Evolutionary conservation across 2,797 vertebrate species (phyloP), one percentile per base, ranked within the genome.

Genomic region (Chaunax sp.): DNA sequence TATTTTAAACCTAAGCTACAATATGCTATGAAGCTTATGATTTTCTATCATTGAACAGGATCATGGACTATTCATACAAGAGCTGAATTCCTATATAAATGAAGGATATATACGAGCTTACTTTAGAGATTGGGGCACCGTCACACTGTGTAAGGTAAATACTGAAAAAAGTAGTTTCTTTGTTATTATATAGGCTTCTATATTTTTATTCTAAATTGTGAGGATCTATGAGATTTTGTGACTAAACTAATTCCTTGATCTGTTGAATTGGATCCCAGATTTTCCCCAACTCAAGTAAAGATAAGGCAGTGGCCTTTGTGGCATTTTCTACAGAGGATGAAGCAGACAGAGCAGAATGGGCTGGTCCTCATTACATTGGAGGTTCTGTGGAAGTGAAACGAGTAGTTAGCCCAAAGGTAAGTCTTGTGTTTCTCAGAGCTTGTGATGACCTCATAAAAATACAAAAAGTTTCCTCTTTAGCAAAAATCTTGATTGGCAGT

Each of bases 81-180:
- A 78, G 1, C 22, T 92, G 45, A 90, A 84, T 50, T 54, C 87
- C 10, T 43, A 40, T 28, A 15, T 92, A 50, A 88, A 75, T 61
- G 84, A 87, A 16, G 60, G 66, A 40, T 82, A 87, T n/a, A 0
- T 92, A 5, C 28, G 37, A 22, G 64, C 72, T 4, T 85, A 90
- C 69, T 92, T 92, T 33, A 54, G 50, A 63, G 59, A 75, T 2
- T 91, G 77, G 77, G 91, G 92, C 16, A 87, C 28, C 0, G 0
- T 91, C 46, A 87, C 83, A 55, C 23, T 12, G 1, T 90, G 84
- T 25, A 70, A 81, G 79, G 92, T 92, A 82, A 84, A 60, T 10
- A 58, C 11, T 43, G 23, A 64, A 63, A 58, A 7, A 63, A 26
- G 3, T 11, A 37, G 3, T 30, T 30, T 6, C 5, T 30, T 9